Conservation (phyloP, 2,888 invertebrate species). For the Drosophila putrida region DNA sequence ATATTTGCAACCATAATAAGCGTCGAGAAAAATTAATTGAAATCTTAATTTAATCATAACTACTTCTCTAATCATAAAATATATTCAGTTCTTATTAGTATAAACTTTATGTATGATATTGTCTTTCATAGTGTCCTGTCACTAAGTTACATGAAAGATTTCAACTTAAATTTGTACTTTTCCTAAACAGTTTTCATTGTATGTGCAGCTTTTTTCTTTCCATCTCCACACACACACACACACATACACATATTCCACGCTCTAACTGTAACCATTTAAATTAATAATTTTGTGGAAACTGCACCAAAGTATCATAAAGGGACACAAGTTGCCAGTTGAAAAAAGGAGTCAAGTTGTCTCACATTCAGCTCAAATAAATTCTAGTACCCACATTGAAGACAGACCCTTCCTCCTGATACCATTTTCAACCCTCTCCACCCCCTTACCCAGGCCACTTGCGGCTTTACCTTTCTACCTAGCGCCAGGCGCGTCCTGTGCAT, state of each 20-base stretch:
- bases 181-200: not conserved
- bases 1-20: too few relatives aligned
- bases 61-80: too few relatives aligned
- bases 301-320: constrained; percentile 82
- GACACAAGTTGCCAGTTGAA: constrained; percentile 49
- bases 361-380: constrained; percentile 28
- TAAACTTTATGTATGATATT: too few relatives aligned
- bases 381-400: constrained; percentile 17
- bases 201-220: not conserved
- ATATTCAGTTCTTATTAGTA: too few relatives aligned
- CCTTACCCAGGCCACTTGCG: constrained; percentile 33
- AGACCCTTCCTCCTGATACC: constrained; percentile 1
- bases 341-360: constrained; percentile 20
- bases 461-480: constrained; percentile 61
- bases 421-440: constrained; percentile 26
- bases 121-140: too few relatives aligned
- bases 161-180: too few relatives aligned
- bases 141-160: too few relatives aligned
- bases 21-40: too few relatives aligned
- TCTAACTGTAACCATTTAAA: constrained; percentile 64
- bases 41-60: too few relatives aligned
- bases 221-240: constrained; percentile 14
- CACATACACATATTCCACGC: constrained; percentile 18
- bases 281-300: constrained; percentile 73
- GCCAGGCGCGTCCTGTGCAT: constrained; percentile 61